A percentile compares a stretch with the other conserved stretches of the same genome.
Conservation (phyloP, 2,888 invertebrate genomes). For the Bombylius discolor region DNA sequence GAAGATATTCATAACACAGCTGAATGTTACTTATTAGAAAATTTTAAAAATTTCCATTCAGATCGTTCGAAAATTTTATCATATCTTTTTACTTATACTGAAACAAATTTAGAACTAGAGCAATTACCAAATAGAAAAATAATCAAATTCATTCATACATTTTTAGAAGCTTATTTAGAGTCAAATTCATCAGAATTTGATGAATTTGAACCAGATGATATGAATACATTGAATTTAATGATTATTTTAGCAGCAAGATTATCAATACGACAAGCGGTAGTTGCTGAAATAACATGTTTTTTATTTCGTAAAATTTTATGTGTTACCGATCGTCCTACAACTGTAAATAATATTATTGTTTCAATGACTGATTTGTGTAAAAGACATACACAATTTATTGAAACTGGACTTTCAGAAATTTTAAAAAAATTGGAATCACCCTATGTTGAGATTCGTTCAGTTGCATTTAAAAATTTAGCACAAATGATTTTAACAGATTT, state of each 20-base stretch:
- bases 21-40: constrained; percentile 19
- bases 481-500: constrained; percentile 30
- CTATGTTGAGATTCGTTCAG: constrained; percentile 27
- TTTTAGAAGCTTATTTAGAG: constrained; percentile 23
- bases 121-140: constrained; percentile 20
- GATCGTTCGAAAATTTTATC: constrained; percentile 26
- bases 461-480: constrained; percentile 31
- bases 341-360: constrained; percentile 30
- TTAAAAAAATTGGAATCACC: constrained; percentile 27
- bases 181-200: constrained; percentile 24
- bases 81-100: constrained; percentile 27
- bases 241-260: constrained; percentile 28
- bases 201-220: constrained; percentile 23
- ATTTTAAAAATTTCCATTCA: constrained; percentile 23
- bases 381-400: constrained; percentile 30
- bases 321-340: constrained; percentile 29
- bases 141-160: constrained; percentile 25
- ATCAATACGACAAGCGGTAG: constrained; percentile 23
- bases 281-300: constrained; percentile 21
- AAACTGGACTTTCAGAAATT: constrained; percentile 26
- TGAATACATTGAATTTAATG: constrained; percentile 31
- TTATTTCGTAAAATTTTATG: constrained; percentile 20
- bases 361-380: constrained; percentile 30
- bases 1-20: constrained; percentile 23
- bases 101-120: constrained; percentile 26